Conservation (phyloP, 2,797 vertebrate genomes). For the Sylvilagus floridanus region DNA sequence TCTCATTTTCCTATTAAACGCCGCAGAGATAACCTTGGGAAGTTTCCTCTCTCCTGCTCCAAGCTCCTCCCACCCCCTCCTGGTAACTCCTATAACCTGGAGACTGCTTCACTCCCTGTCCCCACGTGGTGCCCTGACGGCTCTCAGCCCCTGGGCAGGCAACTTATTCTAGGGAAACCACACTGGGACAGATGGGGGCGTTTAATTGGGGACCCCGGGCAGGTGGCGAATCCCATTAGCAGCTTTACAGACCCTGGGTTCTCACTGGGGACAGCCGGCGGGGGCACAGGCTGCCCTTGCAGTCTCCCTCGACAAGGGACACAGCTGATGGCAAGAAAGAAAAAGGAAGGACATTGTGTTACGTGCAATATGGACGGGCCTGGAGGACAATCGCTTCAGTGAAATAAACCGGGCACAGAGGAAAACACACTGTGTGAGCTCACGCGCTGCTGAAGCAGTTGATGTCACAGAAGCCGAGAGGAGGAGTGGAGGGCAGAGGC, state of each 20-base stretch:
- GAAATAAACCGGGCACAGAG: background rate
- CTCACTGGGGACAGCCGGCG: accelerated
- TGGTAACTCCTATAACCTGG: slow-evolving; percentile 66
- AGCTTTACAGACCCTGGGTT: accelerated
- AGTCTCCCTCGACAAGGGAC: background rate
- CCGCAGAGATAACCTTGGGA: slow-evolving; percentile 53
- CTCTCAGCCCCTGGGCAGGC: slow-evolving; percentile 16
- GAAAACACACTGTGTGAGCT: background rate
- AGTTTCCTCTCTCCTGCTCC: background rate
- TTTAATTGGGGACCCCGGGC: background rate
- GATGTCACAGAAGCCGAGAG: background rate
- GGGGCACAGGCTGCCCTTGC: background rate
- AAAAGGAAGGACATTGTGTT: background rate
- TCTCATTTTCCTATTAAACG: slow-evolving; percentile 77
- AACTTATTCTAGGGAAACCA: background rate
- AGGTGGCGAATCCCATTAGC: background rate
- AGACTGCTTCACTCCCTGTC: slow-evolving; percentile 35
- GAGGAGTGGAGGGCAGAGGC: background rate
- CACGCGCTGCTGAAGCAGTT: no score
- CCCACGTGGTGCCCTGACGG: slow-evolving; percentile 44
- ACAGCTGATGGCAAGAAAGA: background rate
- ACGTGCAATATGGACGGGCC: background rate
- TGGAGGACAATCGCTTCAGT: background rate
- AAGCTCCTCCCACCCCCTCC: background rate
- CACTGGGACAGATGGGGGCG: background rate